Conservation (phyloP, 2,888 invertebrate species). For the Noctua comes region DNA sequence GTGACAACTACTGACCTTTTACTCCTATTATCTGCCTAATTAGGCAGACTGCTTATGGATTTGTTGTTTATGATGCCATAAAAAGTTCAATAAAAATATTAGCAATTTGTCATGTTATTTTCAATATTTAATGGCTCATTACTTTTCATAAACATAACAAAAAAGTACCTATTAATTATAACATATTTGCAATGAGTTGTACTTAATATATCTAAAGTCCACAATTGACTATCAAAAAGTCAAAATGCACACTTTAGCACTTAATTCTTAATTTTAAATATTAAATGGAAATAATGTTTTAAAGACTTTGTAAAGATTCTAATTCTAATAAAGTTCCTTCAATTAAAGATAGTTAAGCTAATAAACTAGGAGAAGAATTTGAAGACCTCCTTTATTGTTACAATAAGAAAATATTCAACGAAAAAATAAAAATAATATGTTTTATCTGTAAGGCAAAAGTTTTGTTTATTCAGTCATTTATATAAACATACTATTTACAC, state of each 20-base stretch:
- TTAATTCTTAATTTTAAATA: background rate
- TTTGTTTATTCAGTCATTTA: conserved; percentile 8
- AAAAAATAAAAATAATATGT: background rate
- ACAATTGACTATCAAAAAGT: too few relatives aligned
- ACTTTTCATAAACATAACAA: background rate
- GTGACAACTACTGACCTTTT: conserved; percentile 37
- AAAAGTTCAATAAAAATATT: conserved; percentile 12
- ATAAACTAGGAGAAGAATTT: background rate
- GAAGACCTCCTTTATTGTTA: background rate
- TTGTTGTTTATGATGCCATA: background rate
- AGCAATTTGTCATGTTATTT: background rate
- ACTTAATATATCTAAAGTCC: background rate
- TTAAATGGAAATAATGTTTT: too few relatives aligned
- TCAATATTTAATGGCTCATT: background rate
- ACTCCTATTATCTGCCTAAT: conserved; percentile 9
- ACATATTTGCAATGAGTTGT: background rate
- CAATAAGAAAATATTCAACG: background rate
- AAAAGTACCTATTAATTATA: background rate
- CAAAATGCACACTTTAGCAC: background rate
- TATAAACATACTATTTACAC: conserved; percentile 22
- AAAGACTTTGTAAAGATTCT: too few relatives aligned
- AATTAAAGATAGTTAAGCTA: background rate
- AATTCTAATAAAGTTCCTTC: too few relatives aligned
- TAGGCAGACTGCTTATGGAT: background rate
- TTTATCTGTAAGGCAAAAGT: background rate